Evolutionary conservation across 2,113 vertebrate genomes (phyloP), one percentile per base, ranked within the genome.

Genomic region (Lasiurus borealis): DNA sequence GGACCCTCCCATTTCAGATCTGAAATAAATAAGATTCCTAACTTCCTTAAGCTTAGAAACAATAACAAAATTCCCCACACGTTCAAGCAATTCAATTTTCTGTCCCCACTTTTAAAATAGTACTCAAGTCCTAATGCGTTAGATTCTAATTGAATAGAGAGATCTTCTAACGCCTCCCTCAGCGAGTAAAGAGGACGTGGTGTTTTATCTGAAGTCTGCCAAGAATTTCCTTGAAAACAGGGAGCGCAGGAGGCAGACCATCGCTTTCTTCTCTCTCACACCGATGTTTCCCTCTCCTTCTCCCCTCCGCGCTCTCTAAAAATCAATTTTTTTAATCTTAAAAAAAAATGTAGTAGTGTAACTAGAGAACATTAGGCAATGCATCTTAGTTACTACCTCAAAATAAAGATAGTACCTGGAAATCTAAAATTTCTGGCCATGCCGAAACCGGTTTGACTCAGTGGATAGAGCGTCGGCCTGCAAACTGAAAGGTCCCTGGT

Each of bases 11-110:
- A 52, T 62, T 93, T 77, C 92, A 82, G 71, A 69, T 91, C 46
- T 66, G 40, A 92, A 96, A 69, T 92, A 93, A 93, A 94, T 75
- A 29, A 88, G 23, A 36, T 69, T n/a, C n/a, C n/a, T 78, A 92
- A 88, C 40, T 80, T 88, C 83, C 31, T 90, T 94, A 31, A 44
- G 69, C 48, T 85, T 88, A 85, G 12, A 78, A 94, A 81, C 34
- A 93, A 57, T 31, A 89, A 80, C 36, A 93, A 96, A 84, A 85
- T 77, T 66, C 31, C 71, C 76, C 84, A 84, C 36, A 36, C 57
- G 85, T 92, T 76, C 19, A 78, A 92, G 52, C 62, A 85, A 92
- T 87, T 90, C 69, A 83, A 72, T 86, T 77, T 91, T 78, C 83
- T 68, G 19, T 27, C 62, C 34, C 15, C 73, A 48, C n/a, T 92